These are phyloP conservation scores for Scomber colias DNA, from an alignment of 2,113 vertebrate genomes.

Conservation along the genomic window DNA sequence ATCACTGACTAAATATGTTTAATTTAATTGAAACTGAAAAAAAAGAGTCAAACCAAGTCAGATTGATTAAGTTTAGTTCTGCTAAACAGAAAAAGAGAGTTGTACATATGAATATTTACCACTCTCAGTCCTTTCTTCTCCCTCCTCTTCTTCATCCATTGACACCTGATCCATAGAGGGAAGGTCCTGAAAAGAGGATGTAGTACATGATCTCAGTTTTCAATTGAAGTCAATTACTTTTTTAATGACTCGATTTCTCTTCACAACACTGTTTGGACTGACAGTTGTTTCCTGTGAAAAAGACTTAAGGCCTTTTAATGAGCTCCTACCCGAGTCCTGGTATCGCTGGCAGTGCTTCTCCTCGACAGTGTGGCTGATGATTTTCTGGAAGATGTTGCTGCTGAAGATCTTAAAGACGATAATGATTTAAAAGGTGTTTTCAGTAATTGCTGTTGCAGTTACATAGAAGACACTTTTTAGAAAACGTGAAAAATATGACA, in stretches of 20 bases:
- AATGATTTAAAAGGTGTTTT: neutral
- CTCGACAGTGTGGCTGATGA: constrained; percentile 19
- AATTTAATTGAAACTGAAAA: too few species aligned
- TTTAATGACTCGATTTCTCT: neutral
- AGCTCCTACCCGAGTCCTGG: constrained; percentile 53
- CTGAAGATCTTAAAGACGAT: constrained; percentile 50
- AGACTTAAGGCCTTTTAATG: neutral
- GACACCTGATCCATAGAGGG: constrained; percentile 63
- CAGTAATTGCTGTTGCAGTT: neutral
- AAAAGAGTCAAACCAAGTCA: too few species aligned
- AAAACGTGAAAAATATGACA: neutral
- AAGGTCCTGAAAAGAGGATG: constrained; percentile 49
- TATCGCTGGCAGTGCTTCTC: constrained; percentile 53
- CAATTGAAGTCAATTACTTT: rapidly evolving
- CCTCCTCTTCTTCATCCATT: constrained; percentile 45
- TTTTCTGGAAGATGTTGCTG: constrained; percentile 36
- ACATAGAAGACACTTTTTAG: neutral
- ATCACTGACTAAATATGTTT: too few species aligned
- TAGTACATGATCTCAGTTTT: neutral
- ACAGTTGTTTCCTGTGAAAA: neutral
- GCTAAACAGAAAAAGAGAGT: too few species aligned
- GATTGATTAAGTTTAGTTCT: too few species aligned
- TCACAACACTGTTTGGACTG: neutral
- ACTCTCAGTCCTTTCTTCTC: constrained; percentile 52
- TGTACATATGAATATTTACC: constrained; percentile 43